Base-by-base conservation (phyloP, 2,797 vertebrate genomes). In the Melanotaenia maccullochi region DNA sequence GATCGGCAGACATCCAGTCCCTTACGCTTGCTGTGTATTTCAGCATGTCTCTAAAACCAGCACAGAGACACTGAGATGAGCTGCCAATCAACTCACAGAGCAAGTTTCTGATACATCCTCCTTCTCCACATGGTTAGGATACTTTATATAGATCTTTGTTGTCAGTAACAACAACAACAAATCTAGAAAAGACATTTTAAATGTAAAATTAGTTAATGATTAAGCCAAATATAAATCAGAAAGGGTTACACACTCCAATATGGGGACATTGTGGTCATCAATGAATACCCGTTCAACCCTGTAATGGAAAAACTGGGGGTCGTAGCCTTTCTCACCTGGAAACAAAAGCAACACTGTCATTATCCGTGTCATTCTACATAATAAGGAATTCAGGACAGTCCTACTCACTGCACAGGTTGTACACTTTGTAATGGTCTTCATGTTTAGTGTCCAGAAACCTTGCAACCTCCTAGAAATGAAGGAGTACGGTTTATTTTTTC, bases 351-450 rank as follows among this genome's bases (percentile, higher is more conserved):
- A 12, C 11, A 6, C 44, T 9, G 3, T 18, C 0, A 8, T 2
- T 1, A 3, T 35, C 55, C 51, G 2, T 55, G 22, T 3, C 12
- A 12, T 16, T 60, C 9, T 14, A 22, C 7, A 44, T 14, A 30
- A 64, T 16, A 35, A 7, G 18, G 14, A 65, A 55, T 6, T 6
- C 1, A 20, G 55, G 0, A 12, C 54, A 49, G 28, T n/a, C 5
- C 24, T 65, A 97, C 97, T 94, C 94, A 99, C 97, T 98, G 95
- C 98, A 99, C n/a, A 99, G 95, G 89, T 99, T 99, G 89, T 97
- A 99, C 79, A 99, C 96, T 94, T 90, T 96, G 89, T 98, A 99
- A 83, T 96, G 96, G 72, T 91, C 93, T 78, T 83, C 87, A 47
- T 99, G 98, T 90, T 98, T 99, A 35, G 94, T 93, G 82, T 99